phyloP scores from a whole-genome alignment of 2,888 invertebrate species.

The Orthosia cruda region DNA sequence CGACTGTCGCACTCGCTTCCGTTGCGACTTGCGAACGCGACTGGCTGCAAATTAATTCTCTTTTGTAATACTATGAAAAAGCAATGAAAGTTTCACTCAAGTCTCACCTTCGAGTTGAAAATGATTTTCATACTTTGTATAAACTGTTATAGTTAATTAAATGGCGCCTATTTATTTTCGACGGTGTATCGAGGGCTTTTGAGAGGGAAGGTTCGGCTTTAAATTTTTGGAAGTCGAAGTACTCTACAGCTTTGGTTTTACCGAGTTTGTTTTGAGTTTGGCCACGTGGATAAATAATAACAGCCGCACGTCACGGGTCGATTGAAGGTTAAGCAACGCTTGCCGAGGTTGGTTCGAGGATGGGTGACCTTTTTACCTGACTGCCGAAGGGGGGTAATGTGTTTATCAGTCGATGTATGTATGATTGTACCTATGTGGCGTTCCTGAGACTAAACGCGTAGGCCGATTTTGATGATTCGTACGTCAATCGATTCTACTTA shows the following conservation, averaged over 20 bases:
- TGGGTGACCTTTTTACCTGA: too few species aligned
- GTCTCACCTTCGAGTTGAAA: constrained; percentile 60
- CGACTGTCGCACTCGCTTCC: constrained; percentile 46
- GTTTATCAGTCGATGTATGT: too few species aligned
- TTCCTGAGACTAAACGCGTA: too few species aligned
- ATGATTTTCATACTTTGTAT: constrained; percentile 56
- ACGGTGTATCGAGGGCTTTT: constrained; percentile 2
- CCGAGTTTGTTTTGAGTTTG: not conserved
- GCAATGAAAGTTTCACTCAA: constrained; percentile 68
- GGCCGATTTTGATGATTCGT: too few species aligned
- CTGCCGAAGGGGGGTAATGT: too few species aligned
- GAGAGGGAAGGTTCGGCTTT: constrained; percentile 10
- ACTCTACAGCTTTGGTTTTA: not conserved
- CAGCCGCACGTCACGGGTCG: too few species aligned
- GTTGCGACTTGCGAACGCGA: constrained; percentile 50
- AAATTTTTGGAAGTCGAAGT: not conserved
- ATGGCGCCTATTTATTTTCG: constrained; percentile 25
- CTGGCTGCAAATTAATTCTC: constrained; percentile 71
- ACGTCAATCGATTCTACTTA: too few species aligned
- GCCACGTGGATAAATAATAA: not conserved
- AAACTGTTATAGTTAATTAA: constrained; percentile 47
- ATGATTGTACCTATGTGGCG: too few species aligned
- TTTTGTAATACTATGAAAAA: constrained; percentile 72
- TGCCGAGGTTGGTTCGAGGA: too few species aligned
- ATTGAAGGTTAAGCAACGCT: too few species aligned